Evolutionary conservation across 2,888 invertebrate species (phyloP), one percentile per base, ranked within the genome.

Genomic region (Parapristionchus giblindavisi): DNA sequence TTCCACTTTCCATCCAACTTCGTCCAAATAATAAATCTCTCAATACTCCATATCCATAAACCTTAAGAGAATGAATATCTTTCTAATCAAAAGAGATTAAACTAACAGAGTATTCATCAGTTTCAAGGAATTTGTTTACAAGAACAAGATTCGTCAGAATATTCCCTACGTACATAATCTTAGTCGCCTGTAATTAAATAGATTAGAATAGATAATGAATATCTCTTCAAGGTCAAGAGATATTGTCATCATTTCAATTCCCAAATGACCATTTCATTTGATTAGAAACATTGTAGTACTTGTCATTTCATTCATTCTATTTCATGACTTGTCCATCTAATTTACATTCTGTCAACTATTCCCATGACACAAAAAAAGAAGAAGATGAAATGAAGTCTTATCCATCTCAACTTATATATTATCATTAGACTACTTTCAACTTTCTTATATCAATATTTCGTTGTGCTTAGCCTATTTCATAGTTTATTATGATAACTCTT

Each of bases 111-210:
- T 87, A 87, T 56, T 86, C 83, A 72, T 87, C 86, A 17, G 87
- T 87, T 61, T 87, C 87, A 27, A 87, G 82, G 70, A 87, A 87
- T 72, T 87, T 86, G 80, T 87, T 87, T 60, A 87, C 85, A 24
- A 87, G 77, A 14, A 87, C 77, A 56, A 87, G 77, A 66, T 87
- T 87, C 14, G 85, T 85, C 58, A 87, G 78, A 60, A 87, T 84
- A 75, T 87, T 87, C 17, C 85, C 85, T 27, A 87, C 87, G 79
- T 87, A 87, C 79, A 87, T 81, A 21, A 87, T 80, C 76, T 87
- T 87, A 27, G 86, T 87, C 32, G 87, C 86, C 86, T 86, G 73
- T 14, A 79, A 48, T 6, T 54, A 54, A 8, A 36, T 48, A 48
- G n/a, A n/a, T n/a, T n/a, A n/a, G n/a, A n/a, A n/a, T n/a, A n/a